Evolutionary conservation across 2,113 vertebrate species (phyloP).

Genomic region (Oreochromis aureus): DNA sequence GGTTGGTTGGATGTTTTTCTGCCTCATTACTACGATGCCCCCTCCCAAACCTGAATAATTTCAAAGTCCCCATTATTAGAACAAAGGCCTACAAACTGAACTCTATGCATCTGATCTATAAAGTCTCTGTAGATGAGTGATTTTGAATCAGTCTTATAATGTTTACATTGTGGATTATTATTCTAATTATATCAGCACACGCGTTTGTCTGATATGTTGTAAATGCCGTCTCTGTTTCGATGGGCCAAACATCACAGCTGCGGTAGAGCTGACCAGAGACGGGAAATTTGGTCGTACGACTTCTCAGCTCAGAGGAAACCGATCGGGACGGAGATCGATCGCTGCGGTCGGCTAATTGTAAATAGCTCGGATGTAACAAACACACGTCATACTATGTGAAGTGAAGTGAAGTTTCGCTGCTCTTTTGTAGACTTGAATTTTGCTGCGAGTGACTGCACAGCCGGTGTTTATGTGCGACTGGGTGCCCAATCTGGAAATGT

Average conservation of each 20-base stretch:
- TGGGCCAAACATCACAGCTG: slow-evolving; percentile 43
- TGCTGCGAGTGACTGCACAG: slow-evolving; percentile 3
- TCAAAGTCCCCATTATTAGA: not conserved
- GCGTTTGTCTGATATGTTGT: slow-evolving; percentile 50
- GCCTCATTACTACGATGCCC: not conserved
- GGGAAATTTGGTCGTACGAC: not conserved
- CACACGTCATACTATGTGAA: slow-evolving; percentile 25
- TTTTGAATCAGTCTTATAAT: slow-evolving; percentile 59
- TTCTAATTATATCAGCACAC: slow-evolving; percentile 62
- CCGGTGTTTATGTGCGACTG: not conserved
- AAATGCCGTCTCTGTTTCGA: slow-evolving; percentile 38
- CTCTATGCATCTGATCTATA: slow-evolving; percentile 71
- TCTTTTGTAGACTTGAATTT: slow-evolving; percentile 59
- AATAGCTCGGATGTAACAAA: slow-evolving; percentile 42
- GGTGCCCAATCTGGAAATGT: slow-evolving; percentile 30
- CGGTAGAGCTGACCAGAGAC: slow-evolving; percentile 5
- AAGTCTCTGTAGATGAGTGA: slow-evolving; percentile 27
- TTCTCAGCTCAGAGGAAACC: not conserved
- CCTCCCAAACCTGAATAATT: not conserved
- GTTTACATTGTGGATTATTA: slow-evolving; percentile 72
- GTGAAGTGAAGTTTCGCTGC: slow-evolving; percentile 56
- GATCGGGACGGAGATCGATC: not conserved
- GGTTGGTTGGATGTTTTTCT: not conserved
- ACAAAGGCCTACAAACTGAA: slow-evolving; percentile 52
- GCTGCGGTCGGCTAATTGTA: slow-evolving; percentile 2